phyloP scores from a whole-genome alignment of 2,888 invertebrate species.

The Drosophila kokeensis region DNA sequence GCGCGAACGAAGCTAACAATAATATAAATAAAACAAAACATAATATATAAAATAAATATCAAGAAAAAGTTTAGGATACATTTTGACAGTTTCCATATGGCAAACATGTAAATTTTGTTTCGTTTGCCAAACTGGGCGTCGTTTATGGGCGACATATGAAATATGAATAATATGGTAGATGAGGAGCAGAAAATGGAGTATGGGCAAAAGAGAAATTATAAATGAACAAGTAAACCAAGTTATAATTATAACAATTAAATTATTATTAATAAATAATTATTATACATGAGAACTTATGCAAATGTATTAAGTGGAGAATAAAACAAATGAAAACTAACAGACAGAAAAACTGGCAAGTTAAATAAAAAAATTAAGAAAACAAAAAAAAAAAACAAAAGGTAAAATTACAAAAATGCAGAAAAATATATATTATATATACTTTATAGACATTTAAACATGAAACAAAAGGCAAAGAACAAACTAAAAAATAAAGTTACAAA shows the following conservation, averaged over 20 bases:
- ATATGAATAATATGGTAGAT: constrained; percentile 36
- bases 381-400: constrained; percentile 48
- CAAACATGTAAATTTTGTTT: constrained; percentile 74
- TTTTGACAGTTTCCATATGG: constrained; percentile 66
- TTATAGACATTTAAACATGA: constrained; percentile 79
- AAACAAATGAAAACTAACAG: constrained; percentile 46
- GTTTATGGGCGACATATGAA: constrained; percentile 57
- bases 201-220: constrained; percentile 41
- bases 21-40: constrained; percentile 46
- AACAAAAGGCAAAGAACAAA: constrained; percentile 72
- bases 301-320: constrained; percentile 55
- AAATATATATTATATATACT: constrained; percentile 81
- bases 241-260: constrained; percentile 79
- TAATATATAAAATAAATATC: constrained; percentile 52
- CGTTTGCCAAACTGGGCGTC: constrained; percentile 77
- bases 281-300: constrained; percentile 75
- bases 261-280: constrained; percentile 79
- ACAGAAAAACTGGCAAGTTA: constrained; percentile 61
- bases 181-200: constrained; percentile 37
- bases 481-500: constrained; percentile 81
- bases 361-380: constrained; percentile 48
- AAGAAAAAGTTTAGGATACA: constrained; percentile 59
- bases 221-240: constrained; percentile 70
- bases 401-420: constrained; percentile 73
- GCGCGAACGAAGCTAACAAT: constrained; percentile 65